Percentiles rank a stretch among this genome's conserved stretches.
These are phyloP conservation scores for Copsychus sechellarum DNA, from an alignment of 2,113 vertebrate species.

Conservation along the genomic window DNA sequence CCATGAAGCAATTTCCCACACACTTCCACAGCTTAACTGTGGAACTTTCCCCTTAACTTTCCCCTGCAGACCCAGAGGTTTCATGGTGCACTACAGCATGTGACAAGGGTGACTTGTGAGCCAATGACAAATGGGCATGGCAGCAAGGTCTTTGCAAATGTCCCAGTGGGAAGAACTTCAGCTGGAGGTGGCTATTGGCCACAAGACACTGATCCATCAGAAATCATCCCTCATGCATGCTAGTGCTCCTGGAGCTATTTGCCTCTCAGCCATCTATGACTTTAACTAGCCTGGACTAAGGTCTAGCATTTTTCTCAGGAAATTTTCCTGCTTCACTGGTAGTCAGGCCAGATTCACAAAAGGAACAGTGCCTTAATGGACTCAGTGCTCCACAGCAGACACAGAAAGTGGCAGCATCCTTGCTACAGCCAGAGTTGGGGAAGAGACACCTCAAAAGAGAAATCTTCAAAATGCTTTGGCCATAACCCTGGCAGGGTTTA, in stretches of 20 bases:
- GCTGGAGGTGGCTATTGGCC: not conserved
- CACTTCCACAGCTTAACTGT: not conserved
- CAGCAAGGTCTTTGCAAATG: not conserved
- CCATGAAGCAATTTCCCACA: not conserved
- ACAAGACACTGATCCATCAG: not conserved
- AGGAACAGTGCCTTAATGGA: not conserved
- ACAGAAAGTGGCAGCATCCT: not conserved
- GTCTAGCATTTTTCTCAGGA: not conserved
- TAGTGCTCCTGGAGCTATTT: not conserved
- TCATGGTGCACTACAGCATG: not conserved
- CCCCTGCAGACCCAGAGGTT: not conserved
- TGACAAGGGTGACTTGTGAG: not conserved
- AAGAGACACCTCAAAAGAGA: not conserved
- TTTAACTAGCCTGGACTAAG: not conserved
- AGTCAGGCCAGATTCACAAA: not conserved
- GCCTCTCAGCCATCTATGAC: not conserved
- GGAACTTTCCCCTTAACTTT: too few relatives aligned
- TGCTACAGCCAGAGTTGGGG: not conserved
- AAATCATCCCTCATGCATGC: not conserved
- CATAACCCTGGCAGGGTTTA: not conserved
- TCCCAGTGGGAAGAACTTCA: not conserved
- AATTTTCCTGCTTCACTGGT: not conserved
- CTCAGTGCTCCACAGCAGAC: not conserved
- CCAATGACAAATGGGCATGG: not conserved
- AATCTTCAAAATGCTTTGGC: not conserved